These are phyloP conservation scores for Henricia sp. DNA, from an alignment of 53 echinoderm and acorn worm species.

Conservation along the genomic window DNA sequence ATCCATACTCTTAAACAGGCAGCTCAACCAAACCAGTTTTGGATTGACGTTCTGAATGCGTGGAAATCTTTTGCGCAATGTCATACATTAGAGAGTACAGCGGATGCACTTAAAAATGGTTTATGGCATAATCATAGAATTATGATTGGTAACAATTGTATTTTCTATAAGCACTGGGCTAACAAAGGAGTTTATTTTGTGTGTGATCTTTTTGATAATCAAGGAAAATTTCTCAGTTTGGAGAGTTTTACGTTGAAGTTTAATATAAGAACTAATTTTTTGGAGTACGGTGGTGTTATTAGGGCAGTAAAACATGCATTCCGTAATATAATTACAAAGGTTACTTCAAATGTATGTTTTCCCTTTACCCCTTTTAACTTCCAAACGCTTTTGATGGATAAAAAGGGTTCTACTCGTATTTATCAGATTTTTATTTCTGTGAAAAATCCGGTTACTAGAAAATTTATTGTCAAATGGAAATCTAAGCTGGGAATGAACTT, in stretches of 20 bases:
- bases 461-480: too few species aligned
- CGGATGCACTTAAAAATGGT: background rate
- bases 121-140: background rate
- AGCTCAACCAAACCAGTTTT: constrained; percentile 2
- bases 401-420: too few species aligned
- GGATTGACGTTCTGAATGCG: background rate
- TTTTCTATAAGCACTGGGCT: constrained; percentile 1
- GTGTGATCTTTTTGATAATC: background rate
- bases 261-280: constrained; percentile 7
- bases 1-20: background rate
- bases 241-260: background rate
- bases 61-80: background rate
- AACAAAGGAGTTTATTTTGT: background rate
- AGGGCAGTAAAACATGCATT: background rate
- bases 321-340: background rate
- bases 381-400: background rate
- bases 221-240: background rate
- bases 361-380: constrained; percentile 6
- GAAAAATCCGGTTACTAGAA: too few species aligned
- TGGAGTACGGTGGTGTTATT: constrained; percentile 7
- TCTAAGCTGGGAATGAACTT: too few species aligned
- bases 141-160: background rate
- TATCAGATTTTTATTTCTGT: too few species aligned
- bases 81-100: background rate
- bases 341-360: too few species aligned